These are phyloP conservation scores for Clarias laeviceps DNA, from an alignment of 2,797 vertebrate species.

Conservation along the genomic window DNA sequence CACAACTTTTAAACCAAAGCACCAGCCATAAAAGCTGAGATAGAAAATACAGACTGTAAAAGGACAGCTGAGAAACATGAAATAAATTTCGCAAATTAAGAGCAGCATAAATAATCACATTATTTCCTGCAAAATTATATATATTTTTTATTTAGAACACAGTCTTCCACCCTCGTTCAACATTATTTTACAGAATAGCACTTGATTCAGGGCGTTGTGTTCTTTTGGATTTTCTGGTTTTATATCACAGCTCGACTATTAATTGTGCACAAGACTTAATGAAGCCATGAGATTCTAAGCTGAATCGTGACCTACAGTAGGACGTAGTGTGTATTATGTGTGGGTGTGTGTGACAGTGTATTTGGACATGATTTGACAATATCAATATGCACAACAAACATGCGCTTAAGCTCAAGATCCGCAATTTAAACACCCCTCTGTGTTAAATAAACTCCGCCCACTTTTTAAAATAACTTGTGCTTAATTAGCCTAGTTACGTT, in stretches of 20 bases:
- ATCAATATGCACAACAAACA: not conserved
- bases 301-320: not conserved
- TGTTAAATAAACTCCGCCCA: not conserved
- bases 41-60: not conserved
- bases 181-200: not conserved
- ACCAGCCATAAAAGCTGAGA: not conserved
- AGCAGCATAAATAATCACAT: too few relatives aligned
- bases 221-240: not conserved
- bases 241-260: not conserved
- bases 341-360: not conserved
- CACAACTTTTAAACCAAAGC: not conserved
- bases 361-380: not conserved
- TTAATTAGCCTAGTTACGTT: not conserved
- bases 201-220: not conserved
- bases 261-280: not conserved
- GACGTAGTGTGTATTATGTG: not conserved
- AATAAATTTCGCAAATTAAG: too few relatives aligned
- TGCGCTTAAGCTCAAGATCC: not conserved
- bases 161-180: not conserved
- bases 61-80: not conserved
- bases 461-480: not conserved
- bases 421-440: not conserved
- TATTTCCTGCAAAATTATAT: too few relatives aligned
- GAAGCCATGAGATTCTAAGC: not conserved
- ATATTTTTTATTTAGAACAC: not conserved